A percentile compares a stretch with the other conserved stretches of the same genome.
phyloP scores from a whole-genome alignment of 37 sponge, comb jelly and placozoan species.

The Geodia barretti region DNA sequence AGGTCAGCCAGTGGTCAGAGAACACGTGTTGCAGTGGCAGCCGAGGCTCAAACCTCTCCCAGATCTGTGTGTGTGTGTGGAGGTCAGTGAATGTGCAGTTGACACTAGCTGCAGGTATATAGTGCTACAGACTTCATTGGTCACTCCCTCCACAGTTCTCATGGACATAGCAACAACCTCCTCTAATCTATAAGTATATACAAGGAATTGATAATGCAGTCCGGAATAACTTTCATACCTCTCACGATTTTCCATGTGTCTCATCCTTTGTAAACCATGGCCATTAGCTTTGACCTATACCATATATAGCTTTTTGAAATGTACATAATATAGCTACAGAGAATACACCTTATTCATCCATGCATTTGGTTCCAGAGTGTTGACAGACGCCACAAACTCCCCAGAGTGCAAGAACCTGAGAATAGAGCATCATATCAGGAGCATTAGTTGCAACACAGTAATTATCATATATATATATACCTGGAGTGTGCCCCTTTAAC shows the following conservation, averaged over 20 bases:
- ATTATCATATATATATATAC: not conserved
- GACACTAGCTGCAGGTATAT: too few relatives aligned
- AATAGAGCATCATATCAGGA: not conserved
- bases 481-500: not conserved
- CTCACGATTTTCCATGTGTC: not conserved
- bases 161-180: slow-evolving; percentile 46
- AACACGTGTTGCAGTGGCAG: not conserved
- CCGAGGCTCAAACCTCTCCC: not conserved
- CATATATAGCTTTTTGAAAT: not conserved
- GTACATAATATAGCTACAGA: not conserved
- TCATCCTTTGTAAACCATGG: slow-evolving; percentile 11
- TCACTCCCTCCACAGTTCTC: slow-evolving; percentile 49
- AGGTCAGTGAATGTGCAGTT: not conserved
- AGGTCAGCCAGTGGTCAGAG: too few relatives aligned
- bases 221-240: not conserved
- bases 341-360: slow-evolving; percentile 18
- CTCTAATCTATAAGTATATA: slow-evolving; percentile 23
- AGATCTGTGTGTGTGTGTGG: not conserved
- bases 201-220: not conserved
- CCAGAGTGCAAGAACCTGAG: not conserved
- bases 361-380: slow-evolving; percentile 34
- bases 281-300: not conserved
- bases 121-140: slow-evolving; percentile 35
- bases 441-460: not conserved
- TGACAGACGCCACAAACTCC: not conserved